Percentiles rank a stretch among this genome's conserved stretches.
Evolutionary conservation across 2,113 vertebrate genomes (phyloP).

Genomic region (Nycticryphes semicollaris): DNA sequence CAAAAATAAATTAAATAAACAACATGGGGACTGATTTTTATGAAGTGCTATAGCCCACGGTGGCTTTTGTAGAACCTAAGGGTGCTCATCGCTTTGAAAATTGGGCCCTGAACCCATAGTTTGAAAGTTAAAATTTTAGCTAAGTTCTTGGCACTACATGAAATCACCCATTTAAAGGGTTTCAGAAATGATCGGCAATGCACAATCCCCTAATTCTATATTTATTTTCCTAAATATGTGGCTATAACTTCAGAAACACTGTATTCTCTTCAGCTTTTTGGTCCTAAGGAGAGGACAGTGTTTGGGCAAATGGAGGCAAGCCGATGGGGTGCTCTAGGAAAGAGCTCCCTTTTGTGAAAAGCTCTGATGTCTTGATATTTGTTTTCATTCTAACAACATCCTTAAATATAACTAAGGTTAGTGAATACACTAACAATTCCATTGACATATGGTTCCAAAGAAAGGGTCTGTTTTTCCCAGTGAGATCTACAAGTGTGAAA

Average conservation of each 20-base stretch:
- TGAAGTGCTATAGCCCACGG: background rate
- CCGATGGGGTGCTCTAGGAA: background rate
- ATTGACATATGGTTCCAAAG: background rate
- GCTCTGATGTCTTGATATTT: background rate
- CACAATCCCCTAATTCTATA: background rate
- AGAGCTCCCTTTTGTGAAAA: background rate
- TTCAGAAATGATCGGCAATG: background rate
- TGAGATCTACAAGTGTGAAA: background rate
- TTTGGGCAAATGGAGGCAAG: background rate
- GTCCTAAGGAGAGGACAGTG: background rate
- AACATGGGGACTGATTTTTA: slow-evolving; percentile 20
- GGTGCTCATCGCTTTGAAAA: slow-evolving; percentile 17
- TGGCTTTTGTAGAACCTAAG: background rate
- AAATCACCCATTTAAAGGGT: background rate
- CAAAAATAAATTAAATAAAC: slow-evolving; percentile 46
- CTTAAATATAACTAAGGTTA: background rate
- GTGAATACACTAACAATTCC: background rate
- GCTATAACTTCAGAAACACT: background rate
- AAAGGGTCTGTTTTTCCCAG: background rate
- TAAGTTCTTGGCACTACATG: background rate
- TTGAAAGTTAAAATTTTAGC: background rate
- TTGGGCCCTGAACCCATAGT: background rate
- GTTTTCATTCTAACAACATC: background rate
- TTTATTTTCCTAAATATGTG: background rate
- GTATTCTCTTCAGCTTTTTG: background rate